Evolutionary conservation across 2,888 invertebrate genomes (phyloP).

Genomic region (Polymixis lichenea): DNA sequence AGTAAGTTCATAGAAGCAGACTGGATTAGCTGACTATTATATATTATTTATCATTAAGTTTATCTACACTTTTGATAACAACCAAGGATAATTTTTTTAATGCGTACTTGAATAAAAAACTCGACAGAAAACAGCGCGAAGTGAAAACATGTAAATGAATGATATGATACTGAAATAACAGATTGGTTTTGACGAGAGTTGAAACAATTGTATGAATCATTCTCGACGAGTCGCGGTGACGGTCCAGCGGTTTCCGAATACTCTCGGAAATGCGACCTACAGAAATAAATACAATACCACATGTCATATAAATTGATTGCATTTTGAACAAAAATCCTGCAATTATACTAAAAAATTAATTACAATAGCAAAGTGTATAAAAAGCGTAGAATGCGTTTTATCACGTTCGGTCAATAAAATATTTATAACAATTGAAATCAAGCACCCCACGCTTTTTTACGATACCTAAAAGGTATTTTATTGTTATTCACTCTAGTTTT

Average conservation of each 20-base stretch:
- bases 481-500: no score
- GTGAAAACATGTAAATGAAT: background rate
- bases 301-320: background rate
- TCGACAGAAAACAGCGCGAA: no score
- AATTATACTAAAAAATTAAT: background rate
- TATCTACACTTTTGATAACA: background rate
- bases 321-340: background rate
- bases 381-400: background rate
- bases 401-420: no score
- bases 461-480: no score
- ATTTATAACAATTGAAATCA: no score
- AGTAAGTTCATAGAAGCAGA: background rate
- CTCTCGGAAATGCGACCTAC: background rate
- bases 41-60: background rate
- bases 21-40: background rate
- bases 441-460: no score
- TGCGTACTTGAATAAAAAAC: background rate
- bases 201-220: slow-evolving; percentile 16
- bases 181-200: slow-evolving; percentile 3
- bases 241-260: background rate
- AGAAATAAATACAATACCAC: background rate
- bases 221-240: background rate
- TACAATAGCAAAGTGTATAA: background rate
- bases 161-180: background rate
- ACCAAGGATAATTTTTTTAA: background rate